Evolutionary conservation across 2,888 invertebrate species (phyloP), one percentile per base, ranked within the genome.

Genomic region (Cantharis lateralis): DNA sequence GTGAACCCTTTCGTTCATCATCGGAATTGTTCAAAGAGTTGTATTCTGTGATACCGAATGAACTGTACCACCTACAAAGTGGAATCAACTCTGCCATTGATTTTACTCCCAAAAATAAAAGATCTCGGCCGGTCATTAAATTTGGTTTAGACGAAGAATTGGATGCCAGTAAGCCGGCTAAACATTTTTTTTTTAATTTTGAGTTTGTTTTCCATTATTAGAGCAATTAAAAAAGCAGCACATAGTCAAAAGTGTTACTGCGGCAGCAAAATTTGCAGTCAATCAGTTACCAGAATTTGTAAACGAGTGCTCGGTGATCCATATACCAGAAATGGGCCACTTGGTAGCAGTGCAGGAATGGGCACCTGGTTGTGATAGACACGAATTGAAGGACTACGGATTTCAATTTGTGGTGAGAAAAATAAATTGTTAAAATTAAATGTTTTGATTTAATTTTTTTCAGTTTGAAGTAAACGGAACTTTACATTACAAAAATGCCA

Each of bases 251-350:
- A 89, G 95, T 69, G 92, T 96, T 89, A 93, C 93, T 0, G 91
- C 91, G 74, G 93, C 95, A 16, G 95, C 95, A 0, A 89, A 91
- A 79, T 90, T 93, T 79, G 95, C 96, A 82, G 88, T 95, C 80
- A 88, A 91, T 62, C 90, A 92, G 26, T 89, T 95, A 32, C 93
- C 94, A 0, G 87, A 90, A 2, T 93, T 91, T 85, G 90, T 96
- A 61, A 88, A 90, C 24, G 91, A 92, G 82, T 94, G 94, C 84
- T 90, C 91, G 15, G 91, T 94, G 87, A 87, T 93, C 72, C 94
- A 93, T 85, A 90, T 94, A 84, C 94, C 94, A 0, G 93, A 95
- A 86, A 90, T 95, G 79, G 95, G 96, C 0, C 96, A 95, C 88
- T 88, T 96, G 78, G 89, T 97, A 11, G 93, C 93, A 0, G 91